Base-by-base conservation (phyloP, 2,888 invertebrate genomes). In the Noctua janthina region DNA sequence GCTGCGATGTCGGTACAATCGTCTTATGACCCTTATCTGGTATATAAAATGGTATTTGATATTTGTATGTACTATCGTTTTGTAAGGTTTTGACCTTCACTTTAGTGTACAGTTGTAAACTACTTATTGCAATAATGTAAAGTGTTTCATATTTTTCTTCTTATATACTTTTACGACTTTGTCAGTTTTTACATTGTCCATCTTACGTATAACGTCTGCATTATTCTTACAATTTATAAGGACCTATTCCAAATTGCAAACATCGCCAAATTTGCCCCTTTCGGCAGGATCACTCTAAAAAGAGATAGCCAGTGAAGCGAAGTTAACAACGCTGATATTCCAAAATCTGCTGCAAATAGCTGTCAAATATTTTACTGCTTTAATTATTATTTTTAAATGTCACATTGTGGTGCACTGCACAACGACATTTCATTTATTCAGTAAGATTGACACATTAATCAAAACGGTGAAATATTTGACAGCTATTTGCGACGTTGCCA, bases 1-100 rank as follows among this genome's bases (percentile, higher is more conserved):
- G 71, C 78, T 78, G 80, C 82, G 77, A 83, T 83, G 80, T 84
- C 67, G 51, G 77, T 84, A 86, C 83, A 85, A 88, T 82, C 81
- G 81, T 72, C 82, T 87, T 87, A 86, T 69, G 79, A 74, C 76
- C 82, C 82, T 81, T 87, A 81, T 83, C 75, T 82, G 39, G 70
- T 51, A 69, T 72, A 82, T 74, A 74, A 81, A 89, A 84, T 76
- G 78, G 81, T 78, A 68, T 88, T 87, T 83, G 76, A 82, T 86
- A 77, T 84, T 79, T 67, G 39, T 82, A 75, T 80, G 69, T 79
- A 72, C 76, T 83, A 85, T 72, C 71, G 35, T 74, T 82, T 78
- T 46, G 70, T 70, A 77, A 29, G 59, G 20, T n/a, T 74, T 35
- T 73, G 54, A 43, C 66, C 70, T 86, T 43, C 73, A 49, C 20